Evolutionary conservation across 2,113 vertebrate species (phyloP), one percentile per base, ranked within the genome.

Genomic region (Falcunculus frontatus): DNA sequence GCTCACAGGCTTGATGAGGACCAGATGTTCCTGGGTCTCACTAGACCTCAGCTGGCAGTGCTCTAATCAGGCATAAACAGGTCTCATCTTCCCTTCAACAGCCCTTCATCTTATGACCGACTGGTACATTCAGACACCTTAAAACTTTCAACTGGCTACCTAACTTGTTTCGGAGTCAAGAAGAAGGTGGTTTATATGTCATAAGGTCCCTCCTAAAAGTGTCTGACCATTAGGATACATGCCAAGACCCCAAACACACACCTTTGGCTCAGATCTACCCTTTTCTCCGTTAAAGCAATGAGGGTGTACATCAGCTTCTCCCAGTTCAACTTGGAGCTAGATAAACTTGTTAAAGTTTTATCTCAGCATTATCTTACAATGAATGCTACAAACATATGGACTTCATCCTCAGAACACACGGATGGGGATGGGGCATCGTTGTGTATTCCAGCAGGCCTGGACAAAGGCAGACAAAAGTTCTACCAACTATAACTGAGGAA

Each of bases 11-110:
- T 39, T 73, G 67, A 85, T 39, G 56, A 74, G 84, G 41, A 74
- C 78, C 91, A 96, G 84, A 94, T 96, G 91, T 87, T 93, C 75
- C 17, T 19, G 17, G 22, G 75, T 76, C 79, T 84, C 59, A 6
- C 46, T 50, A 76, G 84, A 67, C 55, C 42, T 35, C 49, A 69
- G 87, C 84, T 89, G 87, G 69, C 74, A 94, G 47, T 11, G 65
- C 35, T 65, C 59, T 85, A 65, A 91, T 69, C 20, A 87, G 78
- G 50, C 67, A 90, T 21, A 49, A 91, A 46, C 30, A 62, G 62
- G 65, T 76, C 77, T 87, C 74, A 29, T 62, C 57, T 62, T 72
- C 80, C 59, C 56, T 88, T 53, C 83, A 69, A 72, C 65, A 89
- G 46, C 37, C 49, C 20, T 72, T 72, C 55, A 47, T 67, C 70